These are phyloP conservation scores for Peromyscus attwateri DNA, from an alignment of 2,797 vertebrate species.

Conservation along the genomic window DNA sequence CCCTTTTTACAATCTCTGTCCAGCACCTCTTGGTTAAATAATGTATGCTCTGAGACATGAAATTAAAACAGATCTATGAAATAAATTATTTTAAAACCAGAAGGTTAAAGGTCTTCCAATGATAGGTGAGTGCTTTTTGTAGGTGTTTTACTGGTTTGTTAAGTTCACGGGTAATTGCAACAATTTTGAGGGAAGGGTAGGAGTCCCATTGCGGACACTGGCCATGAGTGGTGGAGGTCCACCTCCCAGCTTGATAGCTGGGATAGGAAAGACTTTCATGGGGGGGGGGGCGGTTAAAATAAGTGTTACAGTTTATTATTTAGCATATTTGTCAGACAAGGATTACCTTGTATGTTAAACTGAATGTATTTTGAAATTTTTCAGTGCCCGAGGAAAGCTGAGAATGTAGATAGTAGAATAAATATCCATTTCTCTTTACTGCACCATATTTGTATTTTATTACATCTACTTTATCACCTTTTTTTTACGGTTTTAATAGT, in stretches of 20 bases:
- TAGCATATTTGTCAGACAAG: conserved; percentile 39
- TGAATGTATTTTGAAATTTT: conserved; percentile 57
- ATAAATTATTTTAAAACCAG: conserved; percentile 92
- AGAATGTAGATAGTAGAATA: background rate
- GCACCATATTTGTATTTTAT: conserved; percentile 31
- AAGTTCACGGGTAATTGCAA: conserved; percentile 84
- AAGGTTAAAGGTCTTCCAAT: conserved; percentile 82
- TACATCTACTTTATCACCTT: background rate
- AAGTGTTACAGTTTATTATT: conserved; percentile 47
- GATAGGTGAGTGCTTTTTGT: conserved; percentile 77
- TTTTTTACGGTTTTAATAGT: background rate
- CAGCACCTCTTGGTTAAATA: conserved; percentile 88
- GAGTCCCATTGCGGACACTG: background rate
- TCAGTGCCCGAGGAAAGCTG: conserved; percentile 35
- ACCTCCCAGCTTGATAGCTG: background rate
- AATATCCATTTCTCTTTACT: conserved; percentile 27
- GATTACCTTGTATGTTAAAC: conserved; percentile 28
- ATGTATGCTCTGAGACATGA: conserved; percentile 89
- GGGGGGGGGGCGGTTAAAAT: background rate
- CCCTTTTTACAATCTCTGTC: conserved; percentile 87
- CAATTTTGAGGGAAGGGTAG: background rate
- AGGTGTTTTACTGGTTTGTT: conserved; percentile 82
- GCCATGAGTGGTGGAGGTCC: background rate
- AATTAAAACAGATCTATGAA: conserved; percentile 87
- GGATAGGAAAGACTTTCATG: conserved; percentile 46